Evolutionary conservation across 1,140 invertebrate genomes (phyloP), one percentile per base, ranked within the genome.

Genomic region (Drosophila nigromelanica): DNA sequence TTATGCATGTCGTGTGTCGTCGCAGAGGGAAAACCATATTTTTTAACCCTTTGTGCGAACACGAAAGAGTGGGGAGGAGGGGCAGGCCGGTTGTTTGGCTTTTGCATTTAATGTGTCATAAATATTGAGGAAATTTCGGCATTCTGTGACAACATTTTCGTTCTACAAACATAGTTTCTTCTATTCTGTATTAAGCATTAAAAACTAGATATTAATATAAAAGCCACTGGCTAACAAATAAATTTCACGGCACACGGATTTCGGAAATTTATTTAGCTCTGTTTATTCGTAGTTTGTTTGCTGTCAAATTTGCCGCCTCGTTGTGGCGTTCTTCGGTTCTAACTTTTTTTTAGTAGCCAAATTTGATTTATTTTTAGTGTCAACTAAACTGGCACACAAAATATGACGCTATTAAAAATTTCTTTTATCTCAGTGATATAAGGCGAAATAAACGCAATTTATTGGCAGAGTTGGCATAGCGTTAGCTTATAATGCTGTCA

Each of bases 311-410:
- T 82, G 14, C 21, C 21, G 30, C 40, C 43, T 54, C 61, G 64
- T 50, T 48, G 45, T 15, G 55, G 33, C 47, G 37, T 52, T 52
- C 48, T 63, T 64, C 55, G 24, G 21, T 15, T 21, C 42, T 47
- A 45, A 48, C 15, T 43, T 55, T 47, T 18, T 8, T 69, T 45
- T 70, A 45, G 14, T 15, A 59, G 6, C 6, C 21, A 39, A 35
- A 64, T 82, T 81, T 81, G 81, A 75, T 85, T 85, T 87, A 85
- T 87, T 78, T 86, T 78, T 54, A 54, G 74, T 87, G 70, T 18
- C 81, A 78, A 66, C 61, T 52, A 61, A 86, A 71, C 55, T 64
- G 66, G 45, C 81, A 85, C 62, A 70, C 54, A 62, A 80, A 77
- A 81, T 85, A 69, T 80, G 58, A 33, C 42, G 56, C 42, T 15